phyloP scores from a whole-genome alignment of 2,797 vertebrate genomes.

The Channallabes apus region DNA sequence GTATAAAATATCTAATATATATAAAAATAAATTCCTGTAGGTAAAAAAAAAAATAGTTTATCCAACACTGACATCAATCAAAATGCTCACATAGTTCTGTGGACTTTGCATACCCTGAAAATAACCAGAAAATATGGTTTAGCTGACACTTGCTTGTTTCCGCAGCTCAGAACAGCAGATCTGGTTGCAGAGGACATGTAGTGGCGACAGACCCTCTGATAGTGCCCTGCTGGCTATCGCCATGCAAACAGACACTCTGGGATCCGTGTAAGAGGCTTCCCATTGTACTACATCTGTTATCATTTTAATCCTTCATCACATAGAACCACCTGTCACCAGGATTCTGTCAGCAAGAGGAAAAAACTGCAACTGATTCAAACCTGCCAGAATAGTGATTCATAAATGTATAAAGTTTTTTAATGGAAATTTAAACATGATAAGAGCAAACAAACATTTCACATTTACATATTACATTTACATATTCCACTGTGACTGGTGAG shows the following conservation, averaged over 20 bases:
- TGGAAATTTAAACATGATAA: neutral
- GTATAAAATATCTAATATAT: too few species aligned
- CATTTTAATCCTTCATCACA: conserved; percentile 40
- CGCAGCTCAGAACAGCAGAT: conserved; percentile 27
- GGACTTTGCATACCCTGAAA: conserved; percentile 11
- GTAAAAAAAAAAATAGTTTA: neutral
- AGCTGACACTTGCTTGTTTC: neutral
- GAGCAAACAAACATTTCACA: neutral
- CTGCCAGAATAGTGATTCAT: neutral
- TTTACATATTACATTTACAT: neutral
- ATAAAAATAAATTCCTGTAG: neutral
- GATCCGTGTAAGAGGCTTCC: conserved; percentile 49
- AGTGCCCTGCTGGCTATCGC: conserved; percentile 44
- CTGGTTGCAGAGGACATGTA: conserved; percentile 22
- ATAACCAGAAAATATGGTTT: conserved; percentile 6
- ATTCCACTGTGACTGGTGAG: neutral
- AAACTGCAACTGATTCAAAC: neutral
- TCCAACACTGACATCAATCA: conserved; percentile 1
- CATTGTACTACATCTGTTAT: conserved; percentile 49
- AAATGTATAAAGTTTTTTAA: neutral
- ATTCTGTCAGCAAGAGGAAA: conserved; percentile 31
- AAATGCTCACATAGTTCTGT: neutral
- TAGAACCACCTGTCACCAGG: conserved; percentile 46
- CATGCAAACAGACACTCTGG: conserved; percentile 37
- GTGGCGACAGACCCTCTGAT: conserved; percentile 44